Evolutionary conservation across 2,113 vertebrate genomes (phyloP).

Genomic region (Circaetus gallicus): DNA sequence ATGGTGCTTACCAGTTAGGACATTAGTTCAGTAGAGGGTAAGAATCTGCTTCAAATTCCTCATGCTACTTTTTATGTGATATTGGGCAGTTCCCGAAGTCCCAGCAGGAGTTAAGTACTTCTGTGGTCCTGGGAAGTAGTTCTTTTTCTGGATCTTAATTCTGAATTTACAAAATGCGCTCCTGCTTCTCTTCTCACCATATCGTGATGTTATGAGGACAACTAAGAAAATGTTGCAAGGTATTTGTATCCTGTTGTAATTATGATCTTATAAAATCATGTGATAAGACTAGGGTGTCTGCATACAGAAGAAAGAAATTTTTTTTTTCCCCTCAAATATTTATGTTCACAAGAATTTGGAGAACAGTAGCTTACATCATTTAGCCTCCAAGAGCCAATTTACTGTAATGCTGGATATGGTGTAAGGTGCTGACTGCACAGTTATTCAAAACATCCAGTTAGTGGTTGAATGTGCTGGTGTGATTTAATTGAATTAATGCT

Average conservation of each 20-base stretch:
- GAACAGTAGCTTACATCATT: background rate
- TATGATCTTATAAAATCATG: background rate
- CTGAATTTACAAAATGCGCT: background rate
- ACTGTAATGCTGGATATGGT: fast-evolving
- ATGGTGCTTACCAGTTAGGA: background rate
- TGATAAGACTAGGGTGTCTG: background rate
- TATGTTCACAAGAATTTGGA: background rate
- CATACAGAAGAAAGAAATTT: background rate
- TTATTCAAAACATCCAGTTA: background rate
- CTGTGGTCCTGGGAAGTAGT: background rate
- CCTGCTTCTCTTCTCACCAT: background rate
- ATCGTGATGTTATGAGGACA: background rate
- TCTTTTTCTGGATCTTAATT: background rate
- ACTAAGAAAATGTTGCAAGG: background rate
- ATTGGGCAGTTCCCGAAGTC: background rate
- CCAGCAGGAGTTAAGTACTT: background rate
- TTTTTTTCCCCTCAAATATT: background rate
- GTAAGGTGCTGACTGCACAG: background rate
- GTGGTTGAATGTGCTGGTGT: background rate
- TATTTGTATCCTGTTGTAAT: background rate
- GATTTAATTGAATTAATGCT: background rate
- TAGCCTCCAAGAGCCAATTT: background rate
- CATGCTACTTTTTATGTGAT: background rate
- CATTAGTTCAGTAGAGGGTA: background rate
- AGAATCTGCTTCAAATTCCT: background rate